phyloP scores from a whole-genome alignment of 2,113 vertebrate species.

The Ochotona curzoniae region DNA sequence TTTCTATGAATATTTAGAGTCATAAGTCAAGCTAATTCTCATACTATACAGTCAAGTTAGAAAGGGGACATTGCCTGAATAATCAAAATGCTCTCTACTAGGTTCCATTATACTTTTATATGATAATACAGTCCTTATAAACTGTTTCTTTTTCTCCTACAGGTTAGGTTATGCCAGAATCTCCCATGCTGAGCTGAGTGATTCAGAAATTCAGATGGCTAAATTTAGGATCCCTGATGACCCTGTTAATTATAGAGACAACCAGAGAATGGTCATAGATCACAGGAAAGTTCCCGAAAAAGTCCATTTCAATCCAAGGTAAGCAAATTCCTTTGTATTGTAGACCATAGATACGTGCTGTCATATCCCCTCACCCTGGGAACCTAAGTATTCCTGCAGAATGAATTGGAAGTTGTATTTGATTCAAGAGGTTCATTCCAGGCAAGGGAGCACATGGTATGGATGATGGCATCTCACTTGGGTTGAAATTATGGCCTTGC shows the following conservation, averaged over 20 bases:
- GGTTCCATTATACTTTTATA: not conserved
- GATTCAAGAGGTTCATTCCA: not conserved
- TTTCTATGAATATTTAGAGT: constrained; percentile 53
- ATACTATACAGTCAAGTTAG: not conserved
- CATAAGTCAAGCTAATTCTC: constrained; percentile 29
- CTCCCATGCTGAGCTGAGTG: constrained; percentile 87
- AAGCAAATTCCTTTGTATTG: constrained; percentile 57
- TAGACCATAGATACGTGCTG: not conserved
- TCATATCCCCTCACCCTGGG: not conserved
- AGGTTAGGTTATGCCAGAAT: constrained; percentile 88
- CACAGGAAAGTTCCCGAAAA: constrained; percentile 79
- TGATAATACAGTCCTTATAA: constrained; percentile 46
- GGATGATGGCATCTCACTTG: not conserved
- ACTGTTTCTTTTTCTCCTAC: constrained; percentile 36
- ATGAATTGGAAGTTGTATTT: not conserved
- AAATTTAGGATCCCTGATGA: constrained; percentile 87
- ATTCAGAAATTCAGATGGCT: constrained; percentile 88
- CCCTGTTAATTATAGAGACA: constrained; percentile 79
- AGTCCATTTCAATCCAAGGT: constrained; percentile 86
- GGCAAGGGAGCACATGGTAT: not conserved
- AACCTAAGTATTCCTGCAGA: not conserved
- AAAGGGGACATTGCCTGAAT: constrained; percentile 22
- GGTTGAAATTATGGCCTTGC: not conserved
- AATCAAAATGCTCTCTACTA: not conserved
- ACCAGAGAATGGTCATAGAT: constrained; percentile 83